A percentile compares a stretch with the other conserved stretches of the same genome.
Conservation (phyloP, 2,888 invertebrate genomes). For the Drosophila putrida region DNA sequence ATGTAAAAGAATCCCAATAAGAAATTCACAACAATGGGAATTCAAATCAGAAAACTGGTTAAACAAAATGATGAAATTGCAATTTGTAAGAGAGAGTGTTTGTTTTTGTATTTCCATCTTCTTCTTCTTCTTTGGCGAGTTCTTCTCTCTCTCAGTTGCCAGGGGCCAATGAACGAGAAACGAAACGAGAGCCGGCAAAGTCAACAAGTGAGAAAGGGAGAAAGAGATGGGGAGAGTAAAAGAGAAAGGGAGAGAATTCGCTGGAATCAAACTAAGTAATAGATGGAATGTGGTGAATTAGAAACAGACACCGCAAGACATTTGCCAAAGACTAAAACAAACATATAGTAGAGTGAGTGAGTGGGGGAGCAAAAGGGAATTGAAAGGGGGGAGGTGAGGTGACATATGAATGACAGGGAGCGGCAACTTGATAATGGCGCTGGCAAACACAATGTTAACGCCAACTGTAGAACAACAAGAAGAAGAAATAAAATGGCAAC, state of each 20-base stretch:
- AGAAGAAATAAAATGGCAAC: conserved; percentile 17
- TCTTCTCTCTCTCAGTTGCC: conserved; percentile 24
- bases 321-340: conserved; percentile 4
- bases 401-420: conserved; percentile 7
- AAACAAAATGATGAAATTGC: conserved; percentile 51
- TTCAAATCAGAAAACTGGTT: conserved; percentile 29
- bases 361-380: not conserved
- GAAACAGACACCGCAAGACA: conserved; percentile 10
- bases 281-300: conserved; percentile 46
- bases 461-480: not conserved
- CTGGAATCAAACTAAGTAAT: conserved; percentile 17
- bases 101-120: conserved; percentile 6
- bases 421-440: conserved; percentile 26
- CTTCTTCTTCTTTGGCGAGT: too few relatives aligned
- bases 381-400: not conserved
- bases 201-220: conserved; percentile 4
- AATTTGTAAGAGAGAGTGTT: conserved; percentile 22
- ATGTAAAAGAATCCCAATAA: not conserved
- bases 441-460: conserved; percentile 35
- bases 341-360: too few relatives aligned
- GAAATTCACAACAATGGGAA: not conserved
- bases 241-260: conserved; percentile 1
- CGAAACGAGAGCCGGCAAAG: conserved; percentile 12
- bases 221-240: not conserved
- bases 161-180: conserved; percentile 40